These are phyloP conservation scores for Apoda limacodes DNA, from an alignment of 2,888 invertebrate species.

Conservation along the genomic window DNA sequence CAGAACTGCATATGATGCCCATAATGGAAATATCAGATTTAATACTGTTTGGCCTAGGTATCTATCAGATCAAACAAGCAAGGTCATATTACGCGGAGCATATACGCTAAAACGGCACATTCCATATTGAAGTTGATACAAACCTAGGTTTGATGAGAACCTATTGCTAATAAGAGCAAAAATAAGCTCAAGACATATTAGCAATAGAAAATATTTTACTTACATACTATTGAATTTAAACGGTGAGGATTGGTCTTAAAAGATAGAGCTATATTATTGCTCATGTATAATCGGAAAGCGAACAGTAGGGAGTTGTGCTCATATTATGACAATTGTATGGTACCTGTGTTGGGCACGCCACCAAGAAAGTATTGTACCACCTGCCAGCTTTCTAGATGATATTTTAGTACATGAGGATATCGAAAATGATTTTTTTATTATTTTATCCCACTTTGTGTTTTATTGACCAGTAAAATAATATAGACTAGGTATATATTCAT, in stretches of 20 bases:
- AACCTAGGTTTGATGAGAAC: not conserved
- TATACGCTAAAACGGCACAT: slow-evolving; percentile 4
- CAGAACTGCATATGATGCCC: slow-evolving; percentile 4
- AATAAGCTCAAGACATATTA: slow-evolving; percentile 6
- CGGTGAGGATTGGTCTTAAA: too few species aligned
- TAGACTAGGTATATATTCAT: too few species aligned
- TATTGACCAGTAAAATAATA: too few species aligned
- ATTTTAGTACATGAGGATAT: too few species aligned
- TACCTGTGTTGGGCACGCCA: slow-evolving; percentile 1
- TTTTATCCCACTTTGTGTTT: too few species aligned
- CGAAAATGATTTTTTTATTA: too few species aligned
- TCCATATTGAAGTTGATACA: not conserved
- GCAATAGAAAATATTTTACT: slow-evolving; percentile 1
- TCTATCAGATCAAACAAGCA: slow-evolving; percentile 7
- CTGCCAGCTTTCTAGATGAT: too few species aligned
- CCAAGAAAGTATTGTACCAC: too few species aligned
- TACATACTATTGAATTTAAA: slow-evolving; percentile 4
- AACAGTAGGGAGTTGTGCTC: slow-evolving; percentile 3
- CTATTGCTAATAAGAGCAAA: slow-evolving; percentile 1
- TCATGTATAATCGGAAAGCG: slow-evolving; percentile 3
- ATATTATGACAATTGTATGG: slow-evolving; percentile 1
- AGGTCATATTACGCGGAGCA: slow-evolving; percentile 8
- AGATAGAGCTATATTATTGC: too few species aligned
- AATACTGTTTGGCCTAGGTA: slow-evolving; percentile 2
- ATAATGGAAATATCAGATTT: slow-evolving; percentile 3